These are phyloP conservation scores for Penaeus indicus DNA, from an alignment of 1,140 invertebrate genomes.

Conservation along the genomic window DNA sequence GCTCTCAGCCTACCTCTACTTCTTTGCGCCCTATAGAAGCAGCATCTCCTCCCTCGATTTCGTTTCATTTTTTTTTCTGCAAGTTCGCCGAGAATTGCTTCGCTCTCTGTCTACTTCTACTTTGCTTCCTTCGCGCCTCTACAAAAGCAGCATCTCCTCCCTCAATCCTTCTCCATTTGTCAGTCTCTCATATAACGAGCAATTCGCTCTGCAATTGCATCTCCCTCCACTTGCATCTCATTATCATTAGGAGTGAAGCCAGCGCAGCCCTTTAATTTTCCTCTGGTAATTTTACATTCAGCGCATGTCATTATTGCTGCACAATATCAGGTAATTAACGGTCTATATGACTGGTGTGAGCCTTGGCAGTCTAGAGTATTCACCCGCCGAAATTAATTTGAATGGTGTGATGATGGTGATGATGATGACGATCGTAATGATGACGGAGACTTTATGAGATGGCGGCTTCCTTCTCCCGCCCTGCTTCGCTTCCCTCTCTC, in stretches of 20 bases:
- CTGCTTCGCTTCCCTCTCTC: not conserved
- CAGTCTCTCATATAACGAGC: constrained; percentile 54
- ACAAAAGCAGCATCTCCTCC: not conserved
- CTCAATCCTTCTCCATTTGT: constrained; percentile 39
- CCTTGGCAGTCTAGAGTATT: constrained; percentile 1
- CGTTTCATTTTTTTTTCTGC: not conserved
- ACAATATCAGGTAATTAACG: constrained; percentile 63
- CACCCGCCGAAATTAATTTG: constrained; percentile 59
- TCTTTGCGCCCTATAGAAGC: not conserved
- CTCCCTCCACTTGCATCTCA: constrained; percentile 52
- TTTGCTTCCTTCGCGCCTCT: not conserved
- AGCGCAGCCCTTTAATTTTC: constrained; percentile 59
- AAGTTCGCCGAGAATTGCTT: not conserved
- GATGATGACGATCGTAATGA: constrained; percentile 50
- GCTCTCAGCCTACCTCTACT: not conserved
- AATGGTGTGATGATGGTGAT: constrained; percentile 49
- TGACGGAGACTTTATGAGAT: constrained; percentile 9
- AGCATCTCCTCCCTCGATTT: not conserved
- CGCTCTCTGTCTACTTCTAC: not conserved
- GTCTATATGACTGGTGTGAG: constrained; percentile 45
- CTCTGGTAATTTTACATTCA: constrained; percentile 61
- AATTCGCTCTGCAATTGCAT: constrained; percentile 35
- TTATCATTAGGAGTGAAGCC: constrained; percentile 61
- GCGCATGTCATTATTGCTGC: constrained; percentile 53
- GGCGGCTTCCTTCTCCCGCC: not conserved